A percentile compares a stretch with the other conserved stretches of the same genome.
Evolutionary conservation across 2,113 vertebrate genomes (phyloP).

Genomic region (Oreochromis aureus): DNA sequence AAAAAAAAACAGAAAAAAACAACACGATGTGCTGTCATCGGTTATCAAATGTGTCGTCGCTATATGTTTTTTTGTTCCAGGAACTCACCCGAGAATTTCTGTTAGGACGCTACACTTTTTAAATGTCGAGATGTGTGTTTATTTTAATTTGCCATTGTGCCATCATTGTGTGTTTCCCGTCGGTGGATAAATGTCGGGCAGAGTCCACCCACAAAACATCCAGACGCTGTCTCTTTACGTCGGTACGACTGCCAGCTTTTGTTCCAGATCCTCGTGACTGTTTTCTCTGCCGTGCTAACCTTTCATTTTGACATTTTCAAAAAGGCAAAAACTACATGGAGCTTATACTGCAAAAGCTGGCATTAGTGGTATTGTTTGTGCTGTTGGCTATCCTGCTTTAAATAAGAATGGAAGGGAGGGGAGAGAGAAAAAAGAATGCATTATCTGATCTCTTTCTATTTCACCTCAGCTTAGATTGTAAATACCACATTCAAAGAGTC

Average conservation of each 20-base stretch:
- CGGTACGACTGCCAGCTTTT: conserved; percentile 10
- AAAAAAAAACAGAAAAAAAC: neutral
- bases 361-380: conserved; percentile 45
- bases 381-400: conserved; percentile 41
- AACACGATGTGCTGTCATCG: conserved; percentile 1
- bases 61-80: neutral
- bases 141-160: neutral
- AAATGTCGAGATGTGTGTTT: conserved; percentile 34
- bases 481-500: conserved; percentile 51
- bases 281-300: conserved; percentile 27
- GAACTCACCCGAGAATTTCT: neutral
- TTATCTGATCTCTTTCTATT: conserved; percentile 47
- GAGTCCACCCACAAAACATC: neutral
- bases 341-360: conserved; percentile 48
- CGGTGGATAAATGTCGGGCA: neutral
- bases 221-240: neutral
- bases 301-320: conserved; percentile 60
- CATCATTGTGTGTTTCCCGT: neutral
- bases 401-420: conserved; percentile 28
- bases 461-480: conserved; percentile 50
- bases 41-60: neutral
- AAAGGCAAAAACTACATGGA: conserved; percentile 40
- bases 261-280: conserved; percentile 24
- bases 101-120: neutral
- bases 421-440: conserved; percentile 27